Evolutionary conservation across 2,797 vertebrate species (phyloP).

Genomic region (Cuculus canorus): DNA sequence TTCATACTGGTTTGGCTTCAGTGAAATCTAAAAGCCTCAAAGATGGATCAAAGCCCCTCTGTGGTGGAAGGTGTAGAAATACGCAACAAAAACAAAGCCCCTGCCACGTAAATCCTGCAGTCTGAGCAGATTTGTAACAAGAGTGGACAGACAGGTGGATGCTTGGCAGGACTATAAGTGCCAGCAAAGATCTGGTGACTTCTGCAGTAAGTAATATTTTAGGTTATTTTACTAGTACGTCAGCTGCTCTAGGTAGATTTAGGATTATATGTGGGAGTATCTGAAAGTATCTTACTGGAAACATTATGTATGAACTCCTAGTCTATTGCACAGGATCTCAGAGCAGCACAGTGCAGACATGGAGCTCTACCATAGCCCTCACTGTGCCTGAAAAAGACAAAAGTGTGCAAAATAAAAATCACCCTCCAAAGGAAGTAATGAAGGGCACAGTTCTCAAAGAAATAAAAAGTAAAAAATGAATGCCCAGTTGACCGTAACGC

Average conservation of each 20-base stretch:
- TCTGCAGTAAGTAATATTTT: background rate
- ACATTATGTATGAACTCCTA: background rate
- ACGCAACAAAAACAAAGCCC: background rate
- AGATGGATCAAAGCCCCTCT: background rate
- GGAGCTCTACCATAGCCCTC: background rate
- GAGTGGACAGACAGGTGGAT: background rate
- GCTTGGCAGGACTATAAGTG: background rate
- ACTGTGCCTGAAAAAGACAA: background rate
- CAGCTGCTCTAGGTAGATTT: background rate
- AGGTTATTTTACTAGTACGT: background rate
- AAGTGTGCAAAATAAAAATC: background rate
- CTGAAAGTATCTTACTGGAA: background rate
- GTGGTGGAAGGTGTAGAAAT: background rate
- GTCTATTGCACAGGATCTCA: background rate
- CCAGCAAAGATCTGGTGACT: background rate
- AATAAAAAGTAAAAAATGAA: background rate
- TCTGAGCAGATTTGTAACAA: background rate
- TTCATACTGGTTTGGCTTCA: rapidly evolving
- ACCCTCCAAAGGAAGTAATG: background rate
- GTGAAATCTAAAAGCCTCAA: background rate
- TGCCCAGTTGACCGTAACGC: rapidly evolving
- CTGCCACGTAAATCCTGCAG: background rate
- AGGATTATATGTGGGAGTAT: background rate
- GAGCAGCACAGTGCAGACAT: background rate
- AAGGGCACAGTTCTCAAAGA: background rate